Evolutionary conservation across 2,888 invertebrate species (phyloP).

Genomic region (Epinotia bilunana): DNA sequence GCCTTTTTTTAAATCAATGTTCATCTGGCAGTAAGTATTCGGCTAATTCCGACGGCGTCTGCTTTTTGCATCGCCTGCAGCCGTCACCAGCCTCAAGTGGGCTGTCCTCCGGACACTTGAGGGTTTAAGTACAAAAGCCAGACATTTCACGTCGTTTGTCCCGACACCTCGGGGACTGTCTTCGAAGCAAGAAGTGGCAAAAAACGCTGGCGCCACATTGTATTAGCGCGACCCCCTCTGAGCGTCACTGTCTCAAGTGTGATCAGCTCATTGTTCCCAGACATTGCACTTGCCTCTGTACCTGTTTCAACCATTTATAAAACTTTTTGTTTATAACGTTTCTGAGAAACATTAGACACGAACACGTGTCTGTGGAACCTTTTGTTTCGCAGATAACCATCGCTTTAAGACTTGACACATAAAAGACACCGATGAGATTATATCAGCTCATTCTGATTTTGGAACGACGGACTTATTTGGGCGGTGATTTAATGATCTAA

Average conservation of each 20-base stretch:
- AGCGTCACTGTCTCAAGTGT: conserved; percentile 66
- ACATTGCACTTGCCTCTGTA: conserved; percentile 68
- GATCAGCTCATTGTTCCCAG: conserved; percentile 65
- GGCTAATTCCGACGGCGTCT: conserved; percentile 41
- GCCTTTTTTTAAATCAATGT: not conserved
- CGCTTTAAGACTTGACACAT: conserved; percentile 58
- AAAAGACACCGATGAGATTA: conserved; percentile 53
- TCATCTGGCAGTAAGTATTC: conserved; percentile 25
- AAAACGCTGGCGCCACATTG: conserved; percentile 79
- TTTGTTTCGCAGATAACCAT: conserved; percentile 57
- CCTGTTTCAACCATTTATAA: conserved; percentile 60
- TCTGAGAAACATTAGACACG: conserved; percentile 65
- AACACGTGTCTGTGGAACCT: conserved; percentile 63
- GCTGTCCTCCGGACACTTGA: conserved; percentile 60
- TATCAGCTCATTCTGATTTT: conserved; percentile 34
- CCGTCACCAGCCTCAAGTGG: conserved; percentile 53
- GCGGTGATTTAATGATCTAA: conserved; percentile 43
- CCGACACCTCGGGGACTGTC: conserved; percentile 69
- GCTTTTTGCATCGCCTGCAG: conserved; percentile 52
- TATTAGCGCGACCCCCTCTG: conserved; percentile 63
- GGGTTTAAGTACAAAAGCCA: conserved; percentile 74
- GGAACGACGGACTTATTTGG: conserved; percentile 25
- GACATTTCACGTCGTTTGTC: conserved; percentile 79
- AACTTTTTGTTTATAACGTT: conserved; percentile 60
- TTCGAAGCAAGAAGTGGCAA: conserved; percentile 59